phyloP scores from a whole-genome alignment of 2,888 invertebrate species.

The Boloria euphrosyne region DNA sequence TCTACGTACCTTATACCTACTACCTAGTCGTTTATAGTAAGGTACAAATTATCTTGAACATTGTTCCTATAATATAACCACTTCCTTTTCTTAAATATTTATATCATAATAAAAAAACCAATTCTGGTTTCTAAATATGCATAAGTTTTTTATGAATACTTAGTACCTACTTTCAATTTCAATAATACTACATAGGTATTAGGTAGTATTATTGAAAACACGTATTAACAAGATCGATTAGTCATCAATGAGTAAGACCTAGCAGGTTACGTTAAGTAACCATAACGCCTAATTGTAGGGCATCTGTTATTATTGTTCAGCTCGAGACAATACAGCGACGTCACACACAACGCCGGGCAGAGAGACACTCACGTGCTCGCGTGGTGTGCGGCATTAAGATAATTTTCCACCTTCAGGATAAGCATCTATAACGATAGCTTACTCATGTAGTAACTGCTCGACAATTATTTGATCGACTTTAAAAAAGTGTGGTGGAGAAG shows the following conservation, averaged over 20 bases:
- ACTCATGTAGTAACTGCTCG: not conserved
- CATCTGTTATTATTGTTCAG: constrained; percentile 32
- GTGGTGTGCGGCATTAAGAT: constrained; percentile 2
- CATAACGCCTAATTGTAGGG: constrained; percentile 19
- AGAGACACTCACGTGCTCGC: constrained; percentile 14
- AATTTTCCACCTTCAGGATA: constrained; percentile 6
- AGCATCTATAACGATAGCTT: not conserved
- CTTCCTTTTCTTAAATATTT: too few relatives aligned
- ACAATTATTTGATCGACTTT: not conserved
- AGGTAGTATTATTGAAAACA: not conserved
- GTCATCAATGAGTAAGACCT: constrained; percentile 27
- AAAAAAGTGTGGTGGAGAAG: not conserved
- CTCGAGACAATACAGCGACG: constrained; percentile 33
- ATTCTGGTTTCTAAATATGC: too few relatives aligned
- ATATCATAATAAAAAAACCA: too few relatives aligned
- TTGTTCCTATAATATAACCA: too few relatives aligned
- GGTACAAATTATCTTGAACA: too few relatives aligned
- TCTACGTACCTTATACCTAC: too few relatives aligned
- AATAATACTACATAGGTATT: too few relatives aligned
- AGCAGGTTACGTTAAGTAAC: constrained; percentile 10
- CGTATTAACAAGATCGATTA: constrained; percentile 7
- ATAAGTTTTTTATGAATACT: too few relatives aligned
- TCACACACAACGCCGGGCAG: constrained; percentile 13
- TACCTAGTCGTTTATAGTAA: too few relatives aligned
- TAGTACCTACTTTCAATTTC: too few relatives aligned